Percentiles rank a stretch among this genome's conserved stretches.
Conservation (phyloP, 2,888 invertebrate genomes). For the Amphipoea oculea region DNA sequence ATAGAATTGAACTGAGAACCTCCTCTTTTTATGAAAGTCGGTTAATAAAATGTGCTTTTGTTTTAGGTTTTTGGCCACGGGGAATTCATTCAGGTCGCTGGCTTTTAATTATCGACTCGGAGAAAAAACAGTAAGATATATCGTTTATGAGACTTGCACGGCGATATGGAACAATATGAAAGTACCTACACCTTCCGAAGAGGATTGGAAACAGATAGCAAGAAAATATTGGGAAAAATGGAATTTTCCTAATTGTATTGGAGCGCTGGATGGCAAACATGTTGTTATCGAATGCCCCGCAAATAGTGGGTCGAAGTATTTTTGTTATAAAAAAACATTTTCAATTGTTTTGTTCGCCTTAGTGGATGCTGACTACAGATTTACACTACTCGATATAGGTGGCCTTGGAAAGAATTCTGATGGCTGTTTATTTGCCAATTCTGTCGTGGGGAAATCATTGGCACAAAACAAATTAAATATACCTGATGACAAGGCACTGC, state of each 20-base stretch:
- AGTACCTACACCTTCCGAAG: slow-evolving; percentile 23
- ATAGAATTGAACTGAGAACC: not conserved
- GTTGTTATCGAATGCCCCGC: too few species aligned
- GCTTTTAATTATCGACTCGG: too few species aligned
- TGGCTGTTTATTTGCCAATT: slow-evolving; percentile 33
- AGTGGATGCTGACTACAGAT: slow-evolving; percentile 39
- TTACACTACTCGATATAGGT: slow-evolving; percentile 22
- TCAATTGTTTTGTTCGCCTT: slow-evolving; percentile 10
- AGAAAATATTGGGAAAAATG: slow-evolving; percentile 23
- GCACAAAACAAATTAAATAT: slow-evolving; percentile 14
- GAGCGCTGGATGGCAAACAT: slow-evolving; percentile 32
- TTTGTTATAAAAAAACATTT: too few species aligned
- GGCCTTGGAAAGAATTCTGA: slow-evolving; percentile 30
- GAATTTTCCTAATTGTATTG: slow-evolving; percentile 34
- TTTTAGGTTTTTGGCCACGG: slow-evolving; percentile 30
- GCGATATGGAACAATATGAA: slow-evolving; percentile 26
- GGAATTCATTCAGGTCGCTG: slow-evolving; percentile 27
- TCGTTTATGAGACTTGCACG: slow-evolving; percentile 31
- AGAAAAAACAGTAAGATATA: slow-evolving; percentile 17
- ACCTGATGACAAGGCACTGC: slow-evolving; percentile 23
- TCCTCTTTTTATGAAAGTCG: slow-evolving; percentile 1
- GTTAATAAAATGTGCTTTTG: slow-evolving; percentile 29
- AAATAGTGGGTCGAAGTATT: too few species aligned
- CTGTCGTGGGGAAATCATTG: slow-evolving; percentile 22
- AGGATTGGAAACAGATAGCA: slow-evolving; percentile 6